phyloP scores from a whole-genome alignment of 2,113 vertebrate genomes.

The Aspidoscelis tigris region DNA sequence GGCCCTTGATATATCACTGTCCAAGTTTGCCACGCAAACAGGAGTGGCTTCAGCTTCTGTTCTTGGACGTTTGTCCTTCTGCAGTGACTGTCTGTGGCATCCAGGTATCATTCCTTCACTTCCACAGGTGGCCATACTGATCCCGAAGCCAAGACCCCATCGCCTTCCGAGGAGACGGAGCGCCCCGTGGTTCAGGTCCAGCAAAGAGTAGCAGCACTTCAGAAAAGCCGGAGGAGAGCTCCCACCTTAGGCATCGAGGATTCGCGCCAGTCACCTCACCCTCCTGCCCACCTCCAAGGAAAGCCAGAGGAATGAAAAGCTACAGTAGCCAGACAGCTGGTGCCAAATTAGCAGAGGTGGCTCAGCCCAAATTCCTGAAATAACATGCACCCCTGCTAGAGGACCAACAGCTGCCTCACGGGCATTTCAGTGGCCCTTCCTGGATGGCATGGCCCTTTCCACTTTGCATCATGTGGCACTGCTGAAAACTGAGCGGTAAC shows the following conservation, averaged over 20 bases:
- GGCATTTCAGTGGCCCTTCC: background rate
- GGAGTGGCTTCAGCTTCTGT: no score
- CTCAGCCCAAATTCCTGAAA: background rate
- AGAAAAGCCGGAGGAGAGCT: background rate
- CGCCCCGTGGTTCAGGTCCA: background rate
- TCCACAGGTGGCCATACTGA: background rate
- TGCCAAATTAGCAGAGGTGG: background rate
- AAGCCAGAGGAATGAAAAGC: background rate
- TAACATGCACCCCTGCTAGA: no score
- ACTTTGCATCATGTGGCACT: background rate
- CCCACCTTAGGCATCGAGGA: no score
- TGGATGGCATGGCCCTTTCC: background rate
- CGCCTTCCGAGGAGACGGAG: accelerated
- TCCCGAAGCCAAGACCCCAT: accelerated
- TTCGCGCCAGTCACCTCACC: background rate
- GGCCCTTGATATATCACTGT: background rate
- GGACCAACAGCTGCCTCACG: background rate
- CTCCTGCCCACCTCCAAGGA: background rate
- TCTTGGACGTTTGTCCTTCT: no score
- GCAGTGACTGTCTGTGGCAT: background rate
- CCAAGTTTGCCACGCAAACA: no score
- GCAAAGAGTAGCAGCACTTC: accelerated
- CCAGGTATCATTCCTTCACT: background rate
- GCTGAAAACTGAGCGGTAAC: background rate
- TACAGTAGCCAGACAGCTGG: background rate